Base-by-base conservation (phyloP, 2,888 invertebrate species). In the Strigamia crassipes region DNA sequence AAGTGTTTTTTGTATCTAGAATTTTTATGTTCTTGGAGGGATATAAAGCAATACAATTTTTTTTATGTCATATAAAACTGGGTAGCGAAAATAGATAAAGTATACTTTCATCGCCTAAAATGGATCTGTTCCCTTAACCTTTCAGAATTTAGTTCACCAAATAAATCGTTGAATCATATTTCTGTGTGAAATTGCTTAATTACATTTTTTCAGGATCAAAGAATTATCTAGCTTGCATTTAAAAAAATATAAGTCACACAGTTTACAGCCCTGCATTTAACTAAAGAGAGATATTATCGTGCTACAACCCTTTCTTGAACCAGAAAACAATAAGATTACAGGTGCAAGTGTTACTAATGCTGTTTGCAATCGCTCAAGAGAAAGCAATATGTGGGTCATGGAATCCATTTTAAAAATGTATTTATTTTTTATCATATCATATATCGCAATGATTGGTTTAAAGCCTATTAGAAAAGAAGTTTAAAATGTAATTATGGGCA, bases 311-410 rank as follows among this genome's bases (percentile, higher is more conserved):
- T 73, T 73, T 31, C 31, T 31, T 73, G 73, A 31, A 73, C 27
- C 73, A 73, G 73, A 73, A 73, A 73, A 73, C 73, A 73, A 73
- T 73, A 31, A 73, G 73, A 73, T 73, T 73, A 73, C 73, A 73
- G 27, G 73, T 73, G 73, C 73, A 73, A 66, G 73, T 73, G 73
- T 73, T 73, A 73, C 73, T 73, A 73, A 73, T 73, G 73, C 31
- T 73, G 31, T 73, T 73, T 73, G 73, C 73, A 73, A 73, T 73
- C 73, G 73, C 73, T 73, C 73, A 73, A 73, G 73, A 73, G 73
- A 73, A 73, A 73, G 73, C 73, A 73, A 73, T 73, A 73, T 73
- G 73, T 73, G 73, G 73, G 73, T 73, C 73, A 73, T 73, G 73
- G 73, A 73, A 73, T 73, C 73, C 73, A 73, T 73, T 56, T 73